These are phyloP conservation scores for Chaenodraco wilsoni DNA, from an alignment of 2,797 vertebrate genomes.

Conservation along the genomic window DNA sequence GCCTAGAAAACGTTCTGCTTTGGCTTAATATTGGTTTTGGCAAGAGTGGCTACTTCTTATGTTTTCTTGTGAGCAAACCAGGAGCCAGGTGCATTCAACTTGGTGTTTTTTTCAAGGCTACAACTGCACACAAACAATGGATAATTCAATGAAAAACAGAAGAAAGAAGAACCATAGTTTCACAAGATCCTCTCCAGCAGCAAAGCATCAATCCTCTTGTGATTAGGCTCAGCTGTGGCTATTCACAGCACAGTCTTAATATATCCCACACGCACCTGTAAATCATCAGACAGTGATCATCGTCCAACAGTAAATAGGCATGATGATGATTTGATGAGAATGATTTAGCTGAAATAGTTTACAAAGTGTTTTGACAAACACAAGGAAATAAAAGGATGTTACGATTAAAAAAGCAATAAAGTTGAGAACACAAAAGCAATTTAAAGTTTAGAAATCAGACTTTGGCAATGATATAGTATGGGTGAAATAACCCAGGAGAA, in stretches of 20 bases:
- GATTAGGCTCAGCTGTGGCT: neutral
- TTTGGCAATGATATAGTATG: slow-evolving; percentile 5
- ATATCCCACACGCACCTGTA: slow-evolving; percentile 6
- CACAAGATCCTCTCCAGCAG: neutral
- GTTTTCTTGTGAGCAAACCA: slow-evolving; percentile 3
- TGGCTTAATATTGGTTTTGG: neutral
- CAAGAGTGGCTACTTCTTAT: neutral
- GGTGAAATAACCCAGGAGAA: neutral
- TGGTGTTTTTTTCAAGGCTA: neutral
- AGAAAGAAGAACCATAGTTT: neutral
- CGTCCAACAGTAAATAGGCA: slow-evolving; percentile 4
- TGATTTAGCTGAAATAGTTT: slow-evolving; percentile 15
- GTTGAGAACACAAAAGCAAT: neutral
- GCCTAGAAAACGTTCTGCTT: slow-evolving; percentile 10
- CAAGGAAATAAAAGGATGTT: neutral
- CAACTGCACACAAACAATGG: neutral
- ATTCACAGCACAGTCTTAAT: slow-evolving; percentile 5
- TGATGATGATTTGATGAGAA: slow-evolving; percentile 8
- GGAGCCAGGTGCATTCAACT: neutral
- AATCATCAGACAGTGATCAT: slow-evolving; percentile 7
- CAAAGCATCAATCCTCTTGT: neutral
- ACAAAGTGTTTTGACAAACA: slow-evolving; percentile 14
- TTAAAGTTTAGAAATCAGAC: slow-evolving; percentile 3
- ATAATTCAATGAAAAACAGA: neutral
- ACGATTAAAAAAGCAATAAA: neutral